A percentile compares a stretch with the other conserved stretches of the same genome.
Conservation (phyloP, 2,797 vertebrate genomes). For the Sebastes itinus region DNA sequence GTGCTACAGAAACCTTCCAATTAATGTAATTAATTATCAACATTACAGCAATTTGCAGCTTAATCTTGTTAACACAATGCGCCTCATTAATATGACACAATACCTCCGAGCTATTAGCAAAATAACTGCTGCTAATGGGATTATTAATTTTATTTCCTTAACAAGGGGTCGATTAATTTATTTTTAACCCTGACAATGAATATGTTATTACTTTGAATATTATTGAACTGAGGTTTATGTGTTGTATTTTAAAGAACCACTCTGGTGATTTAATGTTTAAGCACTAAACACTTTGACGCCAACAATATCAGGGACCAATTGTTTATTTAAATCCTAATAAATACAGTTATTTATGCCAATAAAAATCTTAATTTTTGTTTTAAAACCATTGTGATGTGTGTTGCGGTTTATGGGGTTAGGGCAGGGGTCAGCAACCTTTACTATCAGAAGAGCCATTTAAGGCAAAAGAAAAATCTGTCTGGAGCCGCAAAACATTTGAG, state of each 20-base stretch:
- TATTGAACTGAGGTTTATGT: neutral
- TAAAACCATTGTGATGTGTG: too few relatives aligned
- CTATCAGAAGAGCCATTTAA: too few relatives aligned
- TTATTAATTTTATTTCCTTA: conserved; percentile 8
- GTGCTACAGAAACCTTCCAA: conserved; percentile 4
- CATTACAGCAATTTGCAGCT: conserved; percentile 18
- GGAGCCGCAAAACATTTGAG: too few relatives aligned
- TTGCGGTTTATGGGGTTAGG: too few relatives aligned
- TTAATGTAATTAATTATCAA: conserved; percentile 13
- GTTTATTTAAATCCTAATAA: too few relatives aligned
- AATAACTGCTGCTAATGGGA: neutral
- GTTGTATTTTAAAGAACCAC: neutral
- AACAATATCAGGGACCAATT: neutral
- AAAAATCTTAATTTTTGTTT: too few relatives aligned
- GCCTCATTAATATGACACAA: conserved; percentile 18
- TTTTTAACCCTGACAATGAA: neutral
- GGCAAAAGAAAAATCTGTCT: too few relatives aligned
- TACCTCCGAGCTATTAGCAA: conserved; percentile 1
- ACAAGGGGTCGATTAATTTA: neutral
- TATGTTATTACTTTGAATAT: neutral
- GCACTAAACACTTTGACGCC: fast-evolving
- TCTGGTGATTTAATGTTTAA: too few relatives aligned
- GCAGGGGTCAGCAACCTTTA: too few relatives aligned
- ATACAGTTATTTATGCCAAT: too few relatives aligned
- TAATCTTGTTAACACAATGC: conserved; percentile 3